Conservation (phyloP, 2,888 invertebrate species). For the Chymomyza fuscimana region DNA sequence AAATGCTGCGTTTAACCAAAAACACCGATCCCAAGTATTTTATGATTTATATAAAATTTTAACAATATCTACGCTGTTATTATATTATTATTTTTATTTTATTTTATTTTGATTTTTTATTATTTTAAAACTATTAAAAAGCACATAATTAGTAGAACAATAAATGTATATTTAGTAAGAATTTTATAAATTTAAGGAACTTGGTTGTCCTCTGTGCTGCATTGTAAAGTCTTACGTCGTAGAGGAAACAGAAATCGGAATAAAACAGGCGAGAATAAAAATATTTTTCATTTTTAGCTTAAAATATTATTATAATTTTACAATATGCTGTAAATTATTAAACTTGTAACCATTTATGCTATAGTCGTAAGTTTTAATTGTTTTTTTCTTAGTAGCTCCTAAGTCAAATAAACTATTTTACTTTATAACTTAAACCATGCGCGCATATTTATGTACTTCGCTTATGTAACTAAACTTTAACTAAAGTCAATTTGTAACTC, state of each 20-base stretch:
- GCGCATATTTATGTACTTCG: constrained; percentile 27
- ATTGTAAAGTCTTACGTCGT: background rate
- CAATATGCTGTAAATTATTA: constrained; percentile 6
- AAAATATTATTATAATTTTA: constrained; percentile 29
- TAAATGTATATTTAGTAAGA: constrained; percentile 25
- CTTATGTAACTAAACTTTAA: constrained; percentile 10
- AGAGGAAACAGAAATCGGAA: constrained; percentile 61
- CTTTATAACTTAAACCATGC: constrained; percentile 8
- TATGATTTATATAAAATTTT: background rate
- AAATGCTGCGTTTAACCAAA: constrained; percentile 44
- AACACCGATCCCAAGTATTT: background rate
- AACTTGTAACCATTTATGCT: background rate
- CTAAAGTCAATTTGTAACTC: background rate
- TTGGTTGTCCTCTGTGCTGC: constrained; percentile 49
- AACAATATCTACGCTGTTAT: background rate
- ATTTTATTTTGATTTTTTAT: constrained; percentile 6
- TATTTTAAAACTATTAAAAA: background rate
- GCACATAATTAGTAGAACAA: background rate
- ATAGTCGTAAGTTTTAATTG: background rate
- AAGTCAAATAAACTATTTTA: background rate
- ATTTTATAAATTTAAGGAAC: constrained; percentile 32
- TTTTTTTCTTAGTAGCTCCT: background rate
- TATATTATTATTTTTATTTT: constrained; percentile 16
- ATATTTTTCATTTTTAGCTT: constrained; percentile 77
- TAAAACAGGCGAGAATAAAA: constrained; percentile 73